Evolutionary conservation across 2,113 vertebrate species (phyloP).

Genomic region (Pica pica): DNA sequence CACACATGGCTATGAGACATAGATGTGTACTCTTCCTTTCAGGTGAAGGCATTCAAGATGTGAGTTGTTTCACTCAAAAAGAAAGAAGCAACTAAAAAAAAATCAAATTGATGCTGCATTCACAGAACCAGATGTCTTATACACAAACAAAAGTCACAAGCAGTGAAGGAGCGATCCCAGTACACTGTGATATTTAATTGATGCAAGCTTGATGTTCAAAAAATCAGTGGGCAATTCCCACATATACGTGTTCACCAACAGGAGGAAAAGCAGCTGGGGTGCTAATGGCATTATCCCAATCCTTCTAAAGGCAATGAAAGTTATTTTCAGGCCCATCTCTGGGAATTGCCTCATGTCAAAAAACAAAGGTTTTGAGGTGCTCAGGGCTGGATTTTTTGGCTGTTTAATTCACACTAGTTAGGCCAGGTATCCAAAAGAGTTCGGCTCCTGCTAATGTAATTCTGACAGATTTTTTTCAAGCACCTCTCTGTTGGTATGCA

Average conservation of each 20-base stretch:
- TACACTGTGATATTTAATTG: background rate
- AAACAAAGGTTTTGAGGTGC: background rate
- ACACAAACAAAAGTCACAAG: background rate
- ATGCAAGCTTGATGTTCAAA: background rate
- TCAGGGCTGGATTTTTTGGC: background rate
- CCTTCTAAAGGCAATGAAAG: background rate
- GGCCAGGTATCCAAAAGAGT: background rate
- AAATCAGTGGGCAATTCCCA: background rate
- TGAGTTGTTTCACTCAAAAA: background rate
- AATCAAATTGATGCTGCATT: background rate
- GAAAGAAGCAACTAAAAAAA: background rate
- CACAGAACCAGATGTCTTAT: background rate
- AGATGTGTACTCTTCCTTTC: background rate
- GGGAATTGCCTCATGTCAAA: background rate
- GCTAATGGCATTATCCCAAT: conserved; percentile 9
- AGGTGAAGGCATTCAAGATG: background rate
- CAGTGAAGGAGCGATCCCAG: background rate
- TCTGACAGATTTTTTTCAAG: background rate
- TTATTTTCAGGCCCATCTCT: background rate
- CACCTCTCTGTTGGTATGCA: background rate
- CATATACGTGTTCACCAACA: background rate
- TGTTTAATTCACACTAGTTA: background rate
- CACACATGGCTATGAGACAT: background rate
- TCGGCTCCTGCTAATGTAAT: background rate
- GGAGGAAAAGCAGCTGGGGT: conserved; percentile 5